Evolutionary conservation across 2,888 invertebrate species (phyloP), one percentile per base, ranked within the genome.

Genomic region (Chrysodeixis includens): DNA sequence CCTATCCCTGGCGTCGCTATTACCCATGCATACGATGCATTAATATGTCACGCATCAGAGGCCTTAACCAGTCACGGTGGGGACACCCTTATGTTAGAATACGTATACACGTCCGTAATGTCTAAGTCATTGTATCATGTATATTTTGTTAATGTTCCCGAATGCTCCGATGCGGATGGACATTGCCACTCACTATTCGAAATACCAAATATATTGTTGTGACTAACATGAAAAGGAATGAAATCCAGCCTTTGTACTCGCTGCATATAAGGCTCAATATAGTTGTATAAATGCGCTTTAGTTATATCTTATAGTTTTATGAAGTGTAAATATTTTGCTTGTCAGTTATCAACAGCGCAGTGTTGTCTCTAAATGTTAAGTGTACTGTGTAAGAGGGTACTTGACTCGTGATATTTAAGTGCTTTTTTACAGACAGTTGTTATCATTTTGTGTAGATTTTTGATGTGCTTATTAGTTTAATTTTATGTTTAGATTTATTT

Each of bases 381-480:
- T 84, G 86, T 85, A 86, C 72, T 63, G 79, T 85, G 86, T 85
- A 86, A 90, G 81, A 84, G 84, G 77, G 83, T 82, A 88, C 88
- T 91, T 91, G 91, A 91, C 86, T 83, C 30, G 18, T 63, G 46
- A 62, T 62, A 82, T 84, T 90, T 88, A 90, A 91, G 89, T 88
- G 83, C 83, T 86, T 87, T 87, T 88, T 90, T 86, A 86, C 87
- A 81, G 73, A 66, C 62, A 54, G 35, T 35, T 26, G 40, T 72
- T 74, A 63, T 73, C 30, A 69, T 66, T 71, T 56, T 44, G n/a
- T 60, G 46, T 67, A 69, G 52, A 64, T 66, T 56, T 72, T 71
- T 54, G 57, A 66, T 62, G 35, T 67, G 56, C 60, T 60, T 62
- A 67, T 62, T 66, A 65, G 56, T 60, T 54, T 55, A 54, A 63